A percentile compares a stretch with the other conserved stretches of the same genome.
These are phyloP conservation scores for Dendrocincla tyrannina DNA, from an alignment of 2,797 vertebrate species.

Conservation along the genomic window DNA sequence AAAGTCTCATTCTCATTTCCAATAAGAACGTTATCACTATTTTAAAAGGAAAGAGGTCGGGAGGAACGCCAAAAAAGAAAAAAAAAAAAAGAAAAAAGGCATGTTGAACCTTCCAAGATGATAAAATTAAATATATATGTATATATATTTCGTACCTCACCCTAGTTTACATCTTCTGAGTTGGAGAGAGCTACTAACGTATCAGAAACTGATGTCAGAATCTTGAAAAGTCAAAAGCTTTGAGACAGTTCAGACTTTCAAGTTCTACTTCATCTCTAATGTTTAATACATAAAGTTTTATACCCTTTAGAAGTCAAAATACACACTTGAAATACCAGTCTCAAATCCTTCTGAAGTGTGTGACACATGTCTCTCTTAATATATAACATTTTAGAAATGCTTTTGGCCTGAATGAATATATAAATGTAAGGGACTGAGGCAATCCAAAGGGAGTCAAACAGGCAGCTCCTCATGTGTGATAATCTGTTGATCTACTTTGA, in stretches of 20 bases:
- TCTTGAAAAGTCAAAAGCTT: background rate
- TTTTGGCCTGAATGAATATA: background rate
- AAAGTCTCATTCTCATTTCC: background rate
- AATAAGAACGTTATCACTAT: background rate
- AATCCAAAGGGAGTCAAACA: background rate
- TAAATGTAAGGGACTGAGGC: background rate
- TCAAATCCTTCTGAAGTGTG: background rate
- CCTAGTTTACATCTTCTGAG: background rate
- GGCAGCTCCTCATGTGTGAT: background rate
- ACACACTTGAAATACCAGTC: background rate
- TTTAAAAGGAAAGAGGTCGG: background rate
- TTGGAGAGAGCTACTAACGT: background rate
- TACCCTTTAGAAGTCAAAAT: background rate
- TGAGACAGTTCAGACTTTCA: background rate
- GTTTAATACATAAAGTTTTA: slow-evolving; percentile 2
- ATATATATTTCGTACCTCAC: background rate
- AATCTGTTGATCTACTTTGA: background rate
- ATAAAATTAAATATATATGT: background rate
- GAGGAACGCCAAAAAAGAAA: background rate
- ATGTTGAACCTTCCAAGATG: background rate
- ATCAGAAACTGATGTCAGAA: background rate
- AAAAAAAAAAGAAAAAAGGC: too few species aligned
- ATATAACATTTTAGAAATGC: background rate
- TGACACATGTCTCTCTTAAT: background rate
- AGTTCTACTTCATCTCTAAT: background rate